Conservation (phyloP, 2,113 vertebrate genomes). For the Chitala chitala region DNA sequence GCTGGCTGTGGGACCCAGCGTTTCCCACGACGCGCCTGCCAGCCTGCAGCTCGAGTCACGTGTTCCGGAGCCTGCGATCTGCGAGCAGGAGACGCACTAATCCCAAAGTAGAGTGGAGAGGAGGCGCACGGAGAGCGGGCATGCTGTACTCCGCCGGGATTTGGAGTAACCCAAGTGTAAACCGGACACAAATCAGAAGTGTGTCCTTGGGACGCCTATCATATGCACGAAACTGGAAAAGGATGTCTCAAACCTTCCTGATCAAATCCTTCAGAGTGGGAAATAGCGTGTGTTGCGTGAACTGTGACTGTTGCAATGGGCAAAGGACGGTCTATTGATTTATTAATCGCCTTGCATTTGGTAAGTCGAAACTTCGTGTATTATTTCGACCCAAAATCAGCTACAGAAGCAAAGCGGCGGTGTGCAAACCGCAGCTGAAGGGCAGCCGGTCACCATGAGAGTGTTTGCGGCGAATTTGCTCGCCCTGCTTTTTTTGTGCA, state of each 20-base stretch:
- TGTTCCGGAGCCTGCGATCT: constrained; percentile 51
- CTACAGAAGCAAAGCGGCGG: constrained; percentile 17
- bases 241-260: background rate
- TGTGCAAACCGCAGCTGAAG: background rate
- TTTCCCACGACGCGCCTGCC: constrained; percentile 50
- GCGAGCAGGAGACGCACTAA: constrained; percentile 44
- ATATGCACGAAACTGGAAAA: too few relatives aligned
- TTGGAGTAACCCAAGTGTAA: constrained; percentile 7
- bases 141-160: background rate
- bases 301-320: background rate
- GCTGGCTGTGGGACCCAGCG: background rate
- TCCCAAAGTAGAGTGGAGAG: constrained; percentile 46
- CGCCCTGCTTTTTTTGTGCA: constrained; percentile 58
- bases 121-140: constrained; percentile 10
- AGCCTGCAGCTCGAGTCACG: constrained; percentile 55
- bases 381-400: background rate
- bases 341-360: background rate
- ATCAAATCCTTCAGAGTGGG: background rate
- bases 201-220: too few relatives aligned
- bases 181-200: too few relatives aligned
- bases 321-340: background rate
- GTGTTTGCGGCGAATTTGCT: constrained; percentile 55
- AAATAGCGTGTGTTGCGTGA: background rate
- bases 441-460: constrained; percentile 49
- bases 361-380: background rate